Base-by-base conservation (phyloP, 30 jellyfish, hydroid and myxozoan species). In the Mastigias papua region DNA sequence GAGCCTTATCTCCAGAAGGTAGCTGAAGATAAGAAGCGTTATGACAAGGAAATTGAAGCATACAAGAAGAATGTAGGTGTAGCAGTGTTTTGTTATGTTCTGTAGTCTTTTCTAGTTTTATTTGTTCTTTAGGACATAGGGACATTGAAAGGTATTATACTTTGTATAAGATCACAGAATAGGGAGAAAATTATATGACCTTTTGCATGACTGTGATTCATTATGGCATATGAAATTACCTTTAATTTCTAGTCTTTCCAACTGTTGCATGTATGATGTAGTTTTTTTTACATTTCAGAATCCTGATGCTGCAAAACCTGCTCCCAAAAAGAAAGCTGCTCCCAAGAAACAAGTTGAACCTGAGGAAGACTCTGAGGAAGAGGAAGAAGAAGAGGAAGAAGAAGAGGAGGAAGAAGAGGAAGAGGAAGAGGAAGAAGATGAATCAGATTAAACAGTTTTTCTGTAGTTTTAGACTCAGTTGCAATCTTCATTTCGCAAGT, bases 371-470 rank as follows among this genome's bases (percentile, higher is more conserved):
- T 48, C 80, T 21, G 97, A 80, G 75, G 97, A 89, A 34, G 97
- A 77, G 21, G 96, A 76, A 23, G 96, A 84, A 42, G 97, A 89
- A 46, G 96, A 87, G 34, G 98, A 87, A 31, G 98, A 93, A 49
- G 98, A 94, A 35, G 93, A 83, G 28, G 98, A 94, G 42, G 97
- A 88, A 32, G 98, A 94, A 54, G 95, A 95, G 33, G 98, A 94
- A 63, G 98, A 91, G 63, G 98, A 93, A 29, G 97, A 90, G 31
- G 98, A 94, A 11, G 97, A 89, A 21, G 96, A 93, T 8, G 98
- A 92, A 19, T 85, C 96, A 16, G 94, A 74, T 62, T 92, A 29
- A 54, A 54, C 60, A 49, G 29, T 3, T 25, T 23, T 75, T 49
- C 8, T 42, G 63, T 46, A 42, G 46, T 32, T 10, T 48, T 19